These are phyloP conservation scores for Gobius niger DNA, from an alignment of 2,113 vertebrate genomes.

Conservation along the genomic window DNA sequence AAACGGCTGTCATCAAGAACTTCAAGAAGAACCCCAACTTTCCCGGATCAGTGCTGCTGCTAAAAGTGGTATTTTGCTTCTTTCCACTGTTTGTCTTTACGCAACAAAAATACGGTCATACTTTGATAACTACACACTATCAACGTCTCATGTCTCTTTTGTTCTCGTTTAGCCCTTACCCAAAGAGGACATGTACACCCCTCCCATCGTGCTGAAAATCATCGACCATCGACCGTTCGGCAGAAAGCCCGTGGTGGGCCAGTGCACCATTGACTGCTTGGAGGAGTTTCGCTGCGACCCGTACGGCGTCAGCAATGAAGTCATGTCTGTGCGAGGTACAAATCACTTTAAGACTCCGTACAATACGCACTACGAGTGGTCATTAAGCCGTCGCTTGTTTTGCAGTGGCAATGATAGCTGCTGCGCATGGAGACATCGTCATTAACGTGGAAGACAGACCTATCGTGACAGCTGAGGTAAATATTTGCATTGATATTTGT, in stretches of 20 bases:
- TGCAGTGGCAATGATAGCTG: conserved; percentile 84
- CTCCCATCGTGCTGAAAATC: conserved; percentile 95
- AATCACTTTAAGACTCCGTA: not conserved
- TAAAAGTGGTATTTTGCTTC: conserved; percentile 87
- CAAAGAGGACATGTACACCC: conserved; percentile 93
- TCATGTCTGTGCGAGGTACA: conserved; percentile 88
- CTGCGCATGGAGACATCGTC: conserved; percentile 76
- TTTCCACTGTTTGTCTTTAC: not conserved
- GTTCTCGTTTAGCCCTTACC: conserved; percentile 81
- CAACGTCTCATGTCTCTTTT: not conserved
- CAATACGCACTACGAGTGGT: not conserved
- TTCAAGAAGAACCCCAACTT: conserved; percentile 97
- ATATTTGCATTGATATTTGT: not conserved
- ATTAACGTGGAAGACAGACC: conserved; percentile 87
- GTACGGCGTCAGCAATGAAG: conserved; percentile 78
- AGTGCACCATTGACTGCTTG: conserved; percentile 88
- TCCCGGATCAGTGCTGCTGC: conserved; percentile 87
- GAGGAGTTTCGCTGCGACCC: conserved; percentile 92
- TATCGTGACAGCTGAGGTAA: conserved; percentile 85
- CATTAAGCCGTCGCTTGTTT: not conserved
- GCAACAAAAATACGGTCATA: too few species aligned
- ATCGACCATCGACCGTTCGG: conserved; percentile 94
- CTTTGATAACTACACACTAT: not conserved
- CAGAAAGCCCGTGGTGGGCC: conserved; percentile 91
- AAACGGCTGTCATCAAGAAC: conserved; percentile 91